Percentiles rank a stretch among this genome's conserved stretches.
Conservation (phyloP, 2,888 invertebrate genomes). For the Rhorus exstirpatorius region DNA sequence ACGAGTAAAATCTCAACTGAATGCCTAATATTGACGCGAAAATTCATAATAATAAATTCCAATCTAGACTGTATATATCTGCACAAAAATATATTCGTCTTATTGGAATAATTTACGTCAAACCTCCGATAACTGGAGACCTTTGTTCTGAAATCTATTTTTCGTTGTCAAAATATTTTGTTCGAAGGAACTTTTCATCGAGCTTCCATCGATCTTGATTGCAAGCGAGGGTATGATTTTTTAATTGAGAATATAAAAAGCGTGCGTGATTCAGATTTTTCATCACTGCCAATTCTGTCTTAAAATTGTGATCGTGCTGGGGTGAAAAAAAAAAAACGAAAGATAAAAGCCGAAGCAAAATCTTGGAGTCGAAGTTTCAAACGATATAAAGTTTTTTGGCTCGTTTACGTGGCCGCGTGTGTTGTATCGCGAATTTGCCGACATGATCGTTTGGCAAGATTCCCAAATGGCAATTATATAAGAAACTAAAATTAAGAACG, state of each 20-base stretch:
- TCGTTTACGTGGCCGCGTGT: conserved; percentile 19
- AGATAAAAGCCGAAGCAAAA: conserved; percentile 20
- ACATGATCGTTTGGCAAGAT: conserved; percentile 54
- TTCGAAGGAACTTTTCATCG: no score
- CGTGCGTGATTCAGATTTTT: neutral
- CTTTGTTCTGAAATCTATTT: no score
- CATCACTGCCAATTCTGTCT: conserved; percentile 19
- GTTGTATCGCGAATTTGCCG: conserved; percentile 2
- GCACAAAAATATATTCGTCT: neutral
- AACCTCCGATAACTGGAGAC: neutral
- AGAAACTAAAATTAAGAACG: conserved; percentile 15
- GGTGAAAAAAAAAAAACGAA: conserved; percentile 30
- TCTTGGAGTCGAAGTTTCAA: conserved; percentile 49
- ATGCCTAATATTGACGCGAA: conserved; percentile 1
- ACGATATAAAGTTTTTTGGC: conserved; percentile 33
- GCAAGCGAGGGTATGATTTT: neutral
- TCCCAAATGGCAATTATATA: conserved; percentile 44
- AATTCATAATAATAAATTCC: neutral
- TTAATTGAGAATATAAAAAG: neutral
- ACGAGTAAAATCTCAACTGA: neutral
- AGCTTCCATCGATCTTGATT: conserved; percentile 11
- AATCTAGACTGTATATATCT: neutral
- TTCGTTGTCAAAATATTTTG: no score
- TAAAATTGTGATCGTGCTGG: conserved; percentile 29
- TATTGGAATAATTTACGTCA: neutral